Evolutionary conservation across 2,113 vertebrate species (phyloP), one percentile per base, ranked within the genome.

Genomic region (Bostrychus sinensis): DNA sequence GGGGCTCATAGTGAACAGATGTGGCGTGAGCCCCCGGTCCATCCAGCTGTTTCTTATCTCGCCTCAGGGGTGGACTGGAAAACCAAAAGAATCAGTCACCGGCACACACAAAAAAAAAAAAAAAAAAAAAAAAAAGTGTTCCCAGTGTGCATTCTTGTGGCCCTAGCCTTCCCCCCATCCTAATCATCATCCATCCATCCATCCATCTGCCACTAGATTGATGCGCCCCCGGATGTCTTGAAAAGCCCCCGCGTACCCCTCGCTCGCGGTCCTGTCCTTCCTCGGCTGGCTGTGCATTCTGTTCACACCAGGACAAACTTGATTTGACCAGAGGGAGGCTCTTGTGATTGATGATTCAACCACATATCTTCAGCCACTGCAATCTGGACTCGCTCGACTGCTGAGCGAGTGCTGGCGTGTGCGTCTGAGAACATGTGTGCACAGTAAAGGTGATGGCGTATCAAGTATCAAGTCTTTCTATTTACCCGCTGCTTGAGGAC

Each of bases 301-400:
- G 61, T 26, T 79, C 81, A 66, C 82, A 59, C 75, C 77, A 59
- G 86, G 82, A 87, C 84, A 82, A 85, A 86, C 85, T 80, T 89
- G 84, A 91, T 90, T 91, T 87, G 87, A 88, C 87, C 76, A 65
- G 79, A 86, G 85, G 86, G 86, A 88, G 81, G 68, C 71, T 61
- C 58, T 62, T 8, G 69, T 92, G 90, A 92, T 88, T 83, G 89
- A 92, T 88, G 86, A 89, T 71, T 85, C 66, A 66, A 57, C 59
- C 54, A 72, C 58, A 45, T 77, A 83, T 89, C 86, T 87, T 73
- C 77, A 73, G 72, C 77, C 75, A 72, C 69, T 57, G 85, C 86
- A 87, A 89, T 87, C 87, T 85, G 85, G 78, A 61, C 54, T 14
- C 43, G 39, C 62, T 66, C 43, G 14, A 51, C 69, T 56, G 72